Evolutionary conservation across 1,140 invertebrate species (phyloP).

Genomic region (Drosophila kepulauana): DNA sequence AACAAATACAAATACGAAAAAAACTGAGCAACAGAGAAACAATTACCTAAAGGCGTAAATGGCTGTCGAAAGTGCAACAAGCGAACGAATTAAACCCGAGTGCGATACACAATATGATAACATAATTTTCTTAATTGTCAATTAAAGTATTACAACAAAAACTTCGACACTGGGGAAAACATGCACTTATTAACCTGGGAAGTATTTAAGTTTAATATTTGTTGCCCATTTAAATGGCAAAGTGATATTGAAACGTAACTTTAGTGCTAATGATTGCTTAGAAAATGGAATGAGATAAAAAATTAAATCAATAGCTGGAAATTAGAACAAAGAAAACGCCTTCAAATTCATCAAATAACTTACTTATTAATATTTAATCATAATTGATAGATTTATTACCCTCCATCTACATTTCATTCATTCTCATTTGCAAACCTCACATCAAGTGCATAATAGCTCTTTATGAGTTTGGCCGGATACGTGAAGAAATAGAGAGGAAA

Average conservation of each 20-base stretch:
- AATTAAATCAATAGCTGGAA: too few species aligned
- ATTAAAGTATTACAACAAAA: slow-evolving; percentile 33
- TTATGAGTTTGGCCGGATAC: slow-evolving; percentile 55
- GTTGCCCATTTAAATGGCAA: not conserved
- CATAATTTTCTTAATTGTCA: slow-evolving; percentile 51
- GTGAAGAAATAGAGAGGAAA: slow-evolving; percentile 33
- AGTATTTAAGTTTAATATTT: not conserved
- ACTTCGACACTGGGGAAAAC: not conserved
- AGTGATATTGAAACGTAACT: not conserved
- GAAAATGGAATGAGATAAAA: too few species aligned
- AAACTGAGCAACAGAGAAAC: slow-evolving; percentile 12
- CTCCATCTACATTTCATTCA: not conserved
- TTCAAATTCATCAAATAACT: not conserved
- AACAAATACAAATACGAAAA: not conserved
- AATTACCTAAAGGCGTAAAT: slow-evolving; percentile 44
- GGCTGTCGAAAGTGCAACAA: slow-evolving; percentile 37
- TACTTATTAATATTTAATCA: not conserved
- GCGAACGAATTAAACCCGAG: slow-evolving; percentile 29
- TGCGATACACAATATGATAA: slow-evolving; percentile 43
- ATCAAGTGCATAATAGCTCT: slow-evolving; percentile 13
- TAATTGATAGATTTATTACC: not conserved
- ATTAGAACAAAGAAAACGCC: too few species aligned
- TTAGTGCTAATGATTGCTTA: too few species aligned
- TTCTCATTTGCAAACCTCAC: not conserved
- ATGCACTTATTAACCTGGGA: slow-evolving; percentile 11